Evolutionary conservation across 2,113 vertebrate species (phyloP).

Genomic region (Halcyon malimbica): DNA sequence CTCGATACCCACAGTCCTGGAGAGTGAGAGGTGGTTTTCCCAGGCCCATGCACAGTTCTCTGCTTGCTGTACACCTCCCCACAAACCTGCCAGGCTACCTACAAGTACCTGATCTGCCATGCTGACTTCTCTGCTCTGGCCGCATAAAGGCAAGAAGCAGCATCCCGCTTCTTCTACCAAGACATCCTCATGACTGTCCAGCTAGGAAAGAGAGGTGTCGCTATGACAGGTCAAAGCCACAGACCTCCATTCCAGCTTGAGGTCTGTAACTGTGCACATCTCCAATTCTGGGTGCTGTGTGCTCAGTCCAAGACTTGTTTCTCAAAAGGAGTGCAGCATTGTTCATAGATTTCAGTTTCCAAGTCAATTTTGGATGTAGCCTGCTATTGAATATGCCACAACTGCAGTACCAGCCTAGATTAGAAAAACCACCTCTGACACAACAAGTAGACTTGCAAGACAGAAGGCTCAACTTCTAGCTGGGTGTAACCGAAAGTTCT

Average conservation of each 20-base stretch:
- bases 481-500: neutral
- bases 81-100: neutral
- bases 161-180: neutral
- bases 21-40: neutral
- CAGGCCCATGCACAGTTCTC: fast-evolving
- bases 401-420: neutral
- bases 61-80: neutral
- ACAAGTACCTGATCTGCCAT: neutral
- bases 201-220: neutral
- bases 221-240: neutral
- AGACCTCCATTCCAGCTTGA: neutral
- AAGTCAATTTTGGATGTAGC: neutral
- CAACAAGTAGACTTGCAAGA: neutral
- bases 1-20: neutral
- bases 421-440: neutral
- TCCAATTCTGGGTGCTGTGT: neutral
- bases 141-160: neutral
- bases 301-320: neutral
- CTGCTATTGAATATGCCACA: neutral
- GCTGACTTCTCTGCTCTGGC: neutral
- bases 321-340: neutral
- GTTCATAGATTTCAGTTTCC: neutral
- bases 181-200: neutral
- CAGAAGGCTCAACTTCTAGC: neutral
- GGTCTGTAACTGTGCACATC: neutral